Conservation (phyloP, 2,113 vertebrate species). For the Alouatta palliata region DNA sequence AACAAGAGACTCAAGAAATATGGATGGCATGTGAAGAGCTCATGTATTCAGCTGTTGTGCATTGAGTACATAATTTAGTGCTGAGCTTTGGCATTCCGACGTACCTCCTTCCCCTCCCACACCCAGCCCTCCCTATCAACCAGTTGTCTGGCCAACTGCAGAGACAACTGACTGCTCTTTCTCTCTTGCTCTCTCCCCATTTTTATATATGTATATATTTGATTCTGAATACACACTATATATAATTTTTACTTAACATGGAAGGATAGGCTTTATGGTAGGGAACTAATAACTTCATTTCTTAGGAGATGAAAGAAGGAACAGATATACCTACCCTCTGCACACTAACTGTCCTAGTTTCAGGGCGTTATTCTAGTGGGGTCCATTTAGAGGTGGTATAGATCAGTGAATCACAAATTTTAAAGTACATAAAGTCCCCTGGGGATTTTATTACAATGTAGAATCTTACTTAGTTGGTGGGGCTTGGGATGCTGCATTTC, state of each 20-base stretch:
- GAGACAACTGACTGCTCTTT: conserved; percentile 78
- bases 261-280: background rate
- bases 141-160: conserved; percentile 82
- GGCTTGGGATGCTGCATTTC: background rate
- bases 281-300: background rate
- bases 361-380: background rate
- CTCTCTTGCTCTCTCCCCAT: background rate
- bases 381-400: background rate
- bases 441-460: background rate
- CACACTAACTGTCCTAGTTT: background rate
- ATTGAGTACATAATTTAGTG: background rate
- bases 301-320: background rate
- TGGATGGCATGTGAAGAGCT: background rate
- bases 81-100: conserved; percentile 34
- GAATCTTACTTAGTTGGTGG: background rate
- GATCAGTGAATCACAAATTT: background rate
- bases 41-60: conserved; percentile 54
- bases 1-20: conserved; percentile 39
- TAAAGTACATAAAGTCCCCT: background rate
- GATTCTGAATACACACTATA: background rate
- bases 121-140: background rate
- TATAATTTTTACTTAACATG: conserved; percentile 32
- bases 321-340: background rate
- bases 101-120: background rate
- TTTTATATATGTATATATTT: background rate